These are phyloP conservation scores for Parazoanthus swiftii DNA, from an alignment of 92 coral and sea anemone species.

Conservation along the genomic window DNA sequence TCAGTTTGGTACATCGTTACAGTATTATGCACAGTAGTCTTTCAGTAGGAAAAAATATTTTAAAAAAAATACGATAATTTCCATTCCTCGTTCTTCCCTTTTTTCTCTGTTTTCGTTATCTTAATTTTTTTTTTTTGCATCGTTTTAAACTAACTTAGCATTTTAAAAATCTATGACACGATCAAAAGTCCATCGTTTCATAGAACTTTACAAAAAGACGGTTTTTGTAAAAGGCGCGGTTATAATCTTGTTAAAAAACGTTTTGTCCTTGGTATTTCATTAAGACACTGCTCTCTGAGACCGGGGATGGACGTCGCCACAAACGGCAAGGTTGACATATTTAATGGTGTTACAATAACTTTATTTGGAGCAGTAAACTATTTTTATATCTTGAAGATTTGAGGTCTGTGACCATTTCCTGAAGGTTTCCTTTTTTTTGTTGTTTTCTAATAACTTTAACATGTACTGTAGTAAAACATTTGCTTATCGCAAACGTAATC, in stretches of 20 bases:
- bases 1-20: too few relatives aligned
- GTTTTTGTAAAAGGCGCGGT: neutral
- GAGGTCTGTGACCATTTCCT: constrained; percentile 2
- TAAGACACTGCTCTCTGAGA: too few relatives aligned
- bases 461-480: constrained; percentile 10
- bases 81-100: neutral
- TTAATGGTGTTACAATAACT: neutral
- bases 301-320: too few relatives aligned
- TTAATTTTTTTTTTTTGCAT: too few relatives aligned
- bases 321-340: too few relatives aligned
- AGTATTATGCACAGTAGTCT: too few relatives aligned
- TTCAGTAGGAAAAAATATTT: too few relatives aligned
- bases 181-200: neutral
- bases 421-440: neutral
- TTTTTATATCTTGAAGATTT: neutral
- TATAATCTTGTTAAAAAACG: neutral
- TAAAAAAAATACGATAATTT: neutral
- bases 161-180: neutral
- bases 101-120: too few relatives aligned
- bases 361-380: neutral
- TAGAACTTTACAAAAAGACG: too few relatives aligned
- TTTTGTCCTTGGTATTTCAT: neutral
- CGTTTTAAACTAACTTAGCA: too few relatives aligned
- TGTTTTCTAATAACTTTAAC: constrained; percentile 28
- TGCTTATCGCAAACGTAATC: constrained; percentile 36